These are phyloP conservation scores for Gadopsis bispinosus DNA, from an alignment of 2,797 vertebrate genomes.

Conservation along the genomic window DNA sequence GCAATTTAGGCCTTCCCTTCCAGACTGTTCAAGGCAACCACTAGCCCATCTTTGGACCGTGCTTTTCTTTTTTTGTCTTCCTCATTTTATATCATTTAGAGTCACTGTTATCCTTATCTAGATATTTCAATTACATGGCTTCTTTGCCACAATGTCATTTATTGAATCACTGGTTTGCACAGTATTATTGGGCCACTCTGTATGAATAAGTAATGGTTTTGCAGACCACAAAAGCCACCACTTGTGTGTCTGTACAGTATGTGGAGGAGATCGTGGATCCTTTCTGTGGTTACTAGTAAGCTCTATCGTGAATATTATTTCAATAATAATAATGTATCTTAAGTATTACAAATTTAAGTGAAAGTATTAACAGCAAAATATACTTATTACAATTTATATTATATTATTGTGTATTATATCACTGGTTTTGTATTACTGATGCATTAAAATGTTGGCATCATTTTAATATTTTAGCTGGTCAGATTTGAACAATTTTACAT, in stretches of 20 bases:
- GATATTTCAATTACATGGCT: constrained; percentile 77
- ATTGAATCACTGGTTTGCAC: constrained; percentile 71
- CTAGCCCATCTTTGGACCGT: constrained; percentile 71
- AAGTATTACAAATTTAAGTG: neutral
- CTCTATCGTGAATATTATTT: constrained; percentile 26
- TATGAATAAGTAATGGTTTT: constrained; percentile 61
- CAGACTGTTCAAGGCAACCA: constrained; percentile 85
- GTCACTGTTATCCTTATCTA: constrained; percentile 79
- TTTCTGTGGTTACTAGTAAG: constrained; percentile 28
- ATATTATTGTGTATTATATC: neutral
- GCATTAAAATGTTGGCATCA: neutral
- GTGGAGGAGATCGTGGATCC: constrained; percentile 9
- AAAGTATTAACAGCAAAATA: neutral
- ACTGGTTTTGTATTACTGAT: neutral
- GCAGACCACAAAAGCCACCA: constrained; percentile 41
- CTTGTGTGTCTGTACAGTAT: constrained; percentile 28
- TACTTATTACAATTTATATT: neutral
- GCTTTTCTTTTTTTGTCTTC: constrained; percentile 68
- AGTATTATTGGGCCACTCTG: constrained; percentile 53
- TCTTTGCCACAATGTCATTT: constrained; percentile 70
- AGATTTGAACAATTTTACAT: neutral
- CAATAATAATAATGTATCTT: constrained; percentile 2
- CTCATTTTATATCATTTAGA: constrained; percentile 76
- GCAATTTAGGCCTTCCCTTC: constrained; percentile 80
- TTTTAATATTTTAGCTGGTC: constrained; percentile 3